A percentile compares a stretch with the other conserved stretches of the same genome.
Conservation (phyloP, 2,113 vertebrate species). For the Hemicordylus capensis region DNA sequence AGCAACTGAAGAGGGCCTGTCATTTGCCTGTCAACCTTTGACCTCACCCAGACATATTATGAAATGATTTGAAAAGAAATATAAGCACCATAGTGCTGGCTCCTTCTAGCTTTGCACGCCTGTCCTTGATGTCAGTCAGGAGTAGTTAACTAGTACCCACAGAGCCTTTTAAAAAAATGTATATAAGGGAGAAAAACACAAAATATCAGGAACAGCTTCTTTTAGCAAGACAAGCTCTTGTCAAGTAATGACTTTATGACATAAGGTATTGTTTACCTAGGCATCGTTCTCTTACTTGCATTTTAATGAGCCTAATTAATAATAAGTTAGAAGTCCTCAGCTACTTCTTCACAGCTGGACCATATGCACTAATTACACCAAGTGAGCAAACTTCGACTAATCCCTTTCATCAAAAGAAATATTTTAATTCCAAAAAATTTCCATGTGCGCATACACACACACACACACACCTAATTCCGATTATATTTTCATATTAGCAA, state of each 20-base stretch:
- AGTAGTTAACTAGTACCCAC: constrained; percentile 79
- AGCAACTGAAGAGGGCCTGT: constrained; percentile 87
- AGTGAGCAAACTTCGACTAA: constrained; percentile 75
- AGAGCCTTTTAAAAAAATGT: constrained; percentile 62
- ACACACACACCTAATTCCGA: constrained; percentile 46
- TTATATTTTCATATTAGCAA: constrained; percentile 43
- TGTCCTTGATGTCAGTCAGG: constrained; percentile 88
- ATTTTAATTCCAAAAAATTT: constrained; percentile 67
- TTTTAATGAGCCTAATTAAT: constrained; percentile 90
- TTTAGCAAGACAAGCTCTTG: constrained; percentile 77
- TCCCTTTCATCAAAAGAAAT: constrained; percentile 71
- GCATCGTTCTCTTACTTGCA: constrained; percentile 82
- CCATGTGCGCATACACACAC: constrained; percentile 39
- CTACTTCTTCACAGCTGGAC: constrained; percentile 87
- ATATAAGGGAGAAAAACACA: too few relatives aligned
- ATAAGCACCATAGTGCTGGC: constrained; percentile 64
- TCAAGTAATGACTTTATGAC: constrained; percentile 84
- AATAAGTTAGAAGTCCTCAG: constrained; percentile 83
- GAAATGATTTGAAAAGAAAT: constrained; percentile 82
- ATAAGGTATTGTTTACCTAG: constrained; percentile 87
- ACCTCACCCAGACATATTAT: constrained; percentile 81
- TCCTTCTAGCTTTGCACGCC: constrained; percentile 76
- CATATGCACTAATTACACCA: constrained; percentile 86
- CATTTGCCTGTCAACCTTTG: constrained; percentile 90
- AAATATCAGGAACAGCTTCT: constrained; percentile 78